A percentile compares a stretch with the other conserved stretches of the same genome.
phyloP scores from a whole-genome alignment of 2,888 invertebrate species.

The Malthinus flaveolus region DNA sequence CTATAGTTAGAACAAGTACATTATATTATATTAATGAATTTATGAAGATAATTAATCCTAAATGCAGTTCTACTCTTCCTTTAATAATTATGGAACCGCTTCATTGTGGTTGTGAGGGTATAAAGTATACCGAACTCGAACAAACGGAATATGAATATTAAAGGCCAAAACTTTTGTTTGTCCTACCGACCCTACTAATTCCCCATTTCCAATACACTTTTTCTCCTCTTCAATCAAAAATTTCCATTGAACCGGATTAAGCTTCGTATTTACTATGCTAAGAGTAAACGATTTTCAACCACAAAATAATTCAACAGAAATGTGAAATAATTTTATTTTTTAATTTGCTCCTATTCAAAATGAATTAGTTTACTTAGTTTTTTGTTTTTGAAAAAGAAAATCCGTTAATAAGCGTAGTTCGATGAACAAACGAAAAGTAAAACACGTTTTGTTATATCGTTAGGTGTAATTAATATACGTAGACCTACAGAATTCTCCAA shows the following conservation, averaged over 20 bases:
- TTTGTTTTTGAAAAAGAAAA: no score
- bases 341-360: no score
- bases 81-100: conserved; percentile 20
- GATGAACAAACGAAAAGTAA: no score
- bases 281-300: no score
- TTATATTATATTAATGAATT: conserved; percentile 26
- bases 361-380: no score
- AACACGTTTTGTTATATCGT: no score
- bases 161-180: conserved; percentile 38
- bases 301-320: no score
- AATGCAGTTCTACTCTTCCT: conserved; percentile 21
- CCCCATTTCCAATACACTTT: conserved; percentile 12
- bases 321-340: no score
- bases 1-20: conserved; percentile 15
- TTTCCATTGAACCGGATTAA: conserved; percentile 5
- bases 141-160: conserved; percentile 41
- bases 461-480: no score
- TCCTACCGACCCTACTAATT: conserved; percentile 15
- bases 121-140: conserved; percentile 32
- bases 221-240: conserved; percentile 20
- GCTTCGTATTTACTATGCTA: no score
- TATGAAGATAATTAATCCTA: conserved; percentile 21
- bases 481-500: no score
- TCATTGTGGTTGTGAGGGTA: conserved; percentile 23
- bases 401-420: no score